These are phyloP conservation scores for Mustelus asterias DNA, from an alignment of 2,113 vertebrate species.

Conservation along the genomic window DNA sequence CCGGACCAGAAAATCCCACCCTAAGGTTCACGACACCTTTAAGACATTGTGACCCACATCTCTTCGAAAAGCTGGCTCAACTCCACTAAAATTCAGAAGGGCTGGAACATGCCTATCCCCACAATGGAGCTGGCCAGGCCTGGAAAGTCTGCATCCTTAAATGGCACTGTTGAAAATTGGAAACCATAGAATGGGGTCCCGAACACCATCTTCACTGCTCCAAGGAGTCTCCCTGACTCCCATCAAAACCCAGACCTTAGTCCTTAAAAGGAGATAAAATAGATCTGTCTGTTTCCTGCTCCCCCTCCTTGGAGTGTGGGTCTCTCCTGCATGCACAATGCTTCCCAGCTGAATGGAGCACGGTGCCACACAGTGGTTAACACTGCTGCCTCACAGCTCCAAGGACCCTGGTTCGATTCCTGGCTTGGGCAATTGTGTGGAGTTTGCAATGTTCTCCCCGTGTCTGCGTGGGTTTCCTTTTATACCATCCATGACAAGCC, in stretches of 20 bases:
- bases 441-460: too few species aligned
- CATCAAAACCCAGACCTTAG: not conserved
- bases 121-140: not conserved
- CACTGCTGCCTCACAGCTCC: too few species aligned
- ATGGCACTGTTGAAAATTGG: not conserved
- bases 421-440: too few species aligned
- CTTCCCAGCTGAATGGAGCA: not conserved
- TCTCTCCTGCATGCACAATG: not conserved
- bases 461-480: too few species aligned
- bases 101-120: not conserved
- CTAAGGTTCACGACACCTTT: too few species aligned
- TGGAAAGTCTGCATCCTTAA: not conserved
- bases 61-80: not conserved
- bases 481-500: too few species aligned
- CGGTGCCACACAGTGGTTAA: too few species aligned
- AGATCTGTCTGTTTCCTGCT: not conserved
- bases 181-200: not conserved
- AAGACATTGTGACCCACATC: not conserved
- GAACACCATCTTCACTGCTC: not conserved
- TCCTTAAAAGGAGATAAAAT: not conserved
- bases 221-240: not conserved
- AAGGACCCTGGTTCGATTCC: too few species aligned
- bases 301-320: not conserved
- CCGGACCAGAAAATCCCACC: too few species aligned
- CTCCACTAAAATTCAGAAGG: not conserved